These are phyloP conservation scores for Bombus sylvicola DNA, from an alignment of 1,140 invertebrate species.

Conservation along the genomic window DNA sequence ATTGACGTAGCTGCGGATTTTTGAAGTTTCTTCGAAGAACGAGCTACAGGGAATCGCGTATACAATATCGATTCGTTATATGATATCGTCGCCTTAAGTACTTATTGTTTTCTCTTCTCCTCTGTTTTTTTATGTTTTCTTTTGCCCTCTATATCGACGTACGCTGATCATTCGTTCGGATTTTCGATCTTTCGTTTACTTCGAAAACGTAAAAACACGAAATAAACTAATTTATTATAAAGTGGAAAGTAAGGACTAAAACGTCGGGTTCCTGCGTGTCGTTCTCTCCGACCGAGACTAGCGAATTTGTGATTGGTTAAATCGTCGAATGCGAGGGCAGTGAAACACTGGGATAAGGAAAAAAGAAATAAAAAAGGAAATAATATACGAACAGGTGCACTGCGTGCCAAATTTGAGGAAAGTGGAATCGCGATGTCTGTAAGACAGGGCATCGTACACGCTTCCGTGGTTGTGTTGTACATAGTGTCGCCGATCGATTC, in stretches of 20 bases:
- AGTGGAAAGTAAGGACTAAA: not conserved
- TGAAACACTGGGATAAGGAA: slow-evolving; percentile 35
- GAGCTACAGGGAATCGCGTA: slow-evolving; percentile 3
- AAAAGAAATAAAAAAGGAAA: not conserved
- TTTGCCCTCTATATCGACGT: slow-evolving; percentile 27
- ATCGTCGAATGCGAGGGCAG: not conserved
- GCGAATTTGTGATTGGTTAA: slow-evolving; percentile 35
- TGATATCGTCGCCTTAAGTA: slow-evolving; percentile 46
- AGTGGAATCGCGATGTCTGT: slow-evolving; percentile 65
- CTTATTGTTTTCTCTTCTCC: slow-evolving; percentile 56
- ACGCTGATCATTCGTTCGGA: slow-evolving; percentile 24
- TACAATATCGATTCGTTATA: slow-evolving; percentile 46
- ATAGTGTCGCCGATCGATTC: slow-evolving; percentile 75
- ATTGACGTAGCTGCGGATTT: not conserved
- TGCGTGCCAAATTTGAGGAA: slow-evolving; percentile 73
- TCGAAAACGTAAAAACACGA: no score
- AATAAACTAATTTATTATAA: slow-evolving; percentile 15
- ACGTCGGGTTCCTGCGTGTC: slow-evolving; percentile 49
- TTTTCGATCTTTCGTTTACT: no score
- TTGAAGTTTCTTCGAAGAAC: slow-evolving; percentile 14
- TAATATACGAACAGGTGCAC: slow-evolving; percentile 48
- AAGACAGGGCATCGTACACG: slow-evolving; percentile 52
- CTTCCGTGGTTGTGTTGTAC: slow-evolving; percentile 73
- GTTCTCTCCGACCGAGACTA: not conserved
- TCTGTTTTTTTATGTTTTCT: slow-evolving; percentile 25